phyloP scores from a whole-genome alignment of 1,140 invertebrate species.

The Diabrotica virgifera region DNA sequence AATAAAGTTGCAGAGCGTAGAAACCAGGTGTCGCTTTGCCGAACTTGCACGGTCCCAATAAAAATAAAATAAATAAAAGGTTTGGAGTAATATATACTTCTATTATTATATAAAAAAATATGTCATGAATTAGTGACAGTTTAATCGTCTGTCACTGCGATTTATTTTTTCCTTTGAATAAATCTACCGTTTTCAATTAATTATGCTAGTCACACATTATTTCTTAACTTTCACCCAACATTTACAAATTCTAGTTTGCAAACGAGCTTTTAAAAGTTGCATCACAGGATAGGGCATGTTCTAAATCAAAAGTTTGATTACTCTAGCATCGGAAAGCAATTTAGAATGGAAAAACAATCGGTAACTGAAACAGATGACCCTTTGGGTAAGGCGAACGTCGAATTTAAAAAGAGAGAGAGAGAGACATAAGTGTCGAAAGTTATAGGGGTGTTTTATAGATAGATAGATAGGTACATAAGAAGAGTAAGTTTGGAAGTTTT shows the following conservation, averaged over 20 bases:
- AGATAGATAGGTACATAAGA: slow-evolving; percentile 5
- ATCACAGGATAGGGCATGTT: not conserved
- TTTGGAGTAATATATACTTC: too few relatives aligned
- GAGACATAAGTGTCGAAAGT: slow-evolving; percentile 8
- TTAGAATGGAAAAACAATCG: not conserved
- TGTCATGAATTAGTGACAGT: too few relatives aligned
- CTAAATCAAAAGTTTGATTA: slow-evolving; percentile 16
- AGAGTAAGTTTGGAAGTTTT: slow-evolving; percentile 10
- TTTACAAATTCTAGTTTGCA: not conserved
- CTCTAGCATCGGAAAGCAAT: slow-evolving; percentile 5
- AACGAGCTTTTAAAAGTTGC: not conserved
- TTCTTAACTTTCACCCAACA: too few relatives aligned
- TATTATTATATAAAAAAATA: too few relatives aligned
- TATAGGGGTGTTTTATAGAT: slow-evolving; percentile 11
- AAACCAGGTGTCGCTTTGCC: too few relatives aligned
- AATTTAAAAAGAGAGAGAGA: slow-evolving; percentile 9
- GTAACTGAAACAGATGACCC: slow-evolving; percentile 14
- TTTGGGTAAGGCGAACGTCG: not conserved
- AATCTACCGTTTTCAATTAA: too few relatives aligned
- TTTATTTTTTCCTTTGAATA: too few relatives aligned
- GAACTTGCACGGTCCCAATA: too few relatives aligned
- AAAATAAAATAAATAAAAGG: too few relatives aligned
- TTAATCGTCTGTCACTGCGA: too few relatives aligned
- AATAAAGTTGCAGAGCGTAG: too few relatives aligned
- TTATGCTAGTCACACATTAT: too few relatives aligned